phyloP scores from a whole-genome alignment of 2,797 vertebrate genomes.

The Coracias cyanogaster region DNA sequence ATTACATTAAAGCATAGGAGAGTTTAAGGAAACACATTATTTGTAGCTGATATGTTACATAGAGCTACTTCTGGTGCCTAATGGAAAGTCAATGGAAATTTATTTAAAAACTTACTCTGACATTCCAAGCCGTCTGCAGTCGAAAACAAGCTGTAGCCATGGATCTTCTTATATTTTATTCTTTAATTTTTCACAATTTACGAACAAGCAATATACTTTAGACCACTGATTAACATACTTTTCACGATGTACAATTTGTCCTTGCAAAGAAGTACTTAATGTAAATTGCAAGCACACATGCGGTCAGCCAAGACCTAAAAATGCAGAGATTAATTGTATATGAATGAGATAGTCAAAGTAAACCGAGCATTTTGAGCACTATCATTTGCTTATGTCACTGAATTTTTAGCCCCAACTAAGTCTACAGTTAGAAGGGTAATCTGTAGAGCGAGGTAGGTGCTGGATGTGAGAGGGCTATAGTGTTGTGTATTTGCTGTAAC shows the following conservation, averaged over 20 bases:
- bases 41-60: neutral
- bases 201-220: neutral
- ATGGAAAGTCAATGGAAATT: neutral
- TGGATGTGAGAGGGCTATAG: neutral
- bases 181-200: neutral
- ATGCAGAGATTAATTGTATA: neutral
- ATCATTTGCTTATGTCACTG: neutral
- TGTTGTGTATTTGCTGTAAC: neutral
- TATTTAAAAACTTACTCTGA: neutral
- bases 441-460: neutral
- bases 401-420: neutral
- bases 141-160: neutral
- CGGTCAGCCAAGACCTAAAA: neutral
- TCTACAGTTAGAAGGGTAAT: neutral
- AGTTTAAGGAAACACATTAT: neutral
- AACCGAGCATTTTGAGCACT: neutral
- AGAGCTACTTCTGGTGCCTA: neutral
- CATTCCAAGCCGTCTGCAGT: neutral
- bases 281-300: neutral
- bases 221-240: neutral
- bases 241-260: neutral
- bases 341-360: neutral
- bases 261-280: neutral
- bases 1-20: neutral
- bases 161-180: neutral